Evolutionary conservation across 2,888 invertebrate species (phyloP).

Genomic region (Oligia fasciuncula): DNA sequence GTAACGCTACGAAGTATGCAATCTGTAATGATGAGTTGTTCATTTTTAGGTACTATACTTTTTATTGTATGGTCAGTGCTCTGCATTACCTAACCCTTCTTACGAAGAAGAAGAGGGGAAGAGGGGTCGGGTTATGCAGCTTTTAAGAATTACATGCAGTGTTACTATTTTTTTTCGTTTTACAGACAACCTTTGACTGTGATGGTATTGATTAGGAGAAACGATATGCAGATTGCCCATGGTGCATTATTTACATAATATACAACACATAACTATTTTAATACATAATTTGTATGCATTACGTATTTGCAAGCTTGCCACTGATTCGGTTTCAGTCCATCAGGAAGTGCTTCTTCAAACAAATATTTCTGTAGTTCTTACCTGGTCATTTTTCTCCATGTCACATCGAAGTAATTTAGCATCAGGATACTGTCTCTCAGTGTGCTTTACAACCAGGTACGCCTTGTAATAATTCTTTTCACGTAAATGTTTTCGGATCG

Average conservation of each 20-base stretch:
- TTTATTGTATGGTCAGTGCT: neutral
- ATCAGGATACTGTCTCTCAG: slow-evolving; percentile 86
- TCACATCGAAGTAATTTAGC: slow-evolving; percentile 85
- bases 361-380: slow-evolving; percentile 53
- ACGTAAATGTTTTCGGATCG: slow-evolving; percentile 83
- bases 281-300: neutral
- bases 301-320: neutral
- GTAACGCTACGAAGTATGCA: slow-evolving; percentile 84
- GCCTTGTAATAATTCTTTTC: slow-evolving; percentile 89
- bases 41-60: neutral
- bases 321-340: neutral
- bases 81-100: too few relatives aligned
- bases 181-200: neutral
- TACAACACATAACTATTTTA: neutral
- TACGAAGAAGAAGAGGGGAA: neutral
- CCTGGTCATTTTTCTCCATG: slow-evolving; percentile 88
- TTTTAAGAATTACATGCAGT: neutral
- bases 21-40: slow-evolving; percentile 76
- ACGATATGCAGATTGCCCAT: too few relatives aligned
- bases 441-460: slow-evolving; percentile 86
- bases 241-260: neutral
- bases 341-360: neutral
- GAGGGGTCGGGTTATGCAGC: neutral
- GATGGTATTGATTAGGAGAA: neutral
- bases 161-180: neutral